phyloP scores from a whole-genome alignment of 2,113 vertebrate genomes.

The Bothrops jararaca region DNA sequence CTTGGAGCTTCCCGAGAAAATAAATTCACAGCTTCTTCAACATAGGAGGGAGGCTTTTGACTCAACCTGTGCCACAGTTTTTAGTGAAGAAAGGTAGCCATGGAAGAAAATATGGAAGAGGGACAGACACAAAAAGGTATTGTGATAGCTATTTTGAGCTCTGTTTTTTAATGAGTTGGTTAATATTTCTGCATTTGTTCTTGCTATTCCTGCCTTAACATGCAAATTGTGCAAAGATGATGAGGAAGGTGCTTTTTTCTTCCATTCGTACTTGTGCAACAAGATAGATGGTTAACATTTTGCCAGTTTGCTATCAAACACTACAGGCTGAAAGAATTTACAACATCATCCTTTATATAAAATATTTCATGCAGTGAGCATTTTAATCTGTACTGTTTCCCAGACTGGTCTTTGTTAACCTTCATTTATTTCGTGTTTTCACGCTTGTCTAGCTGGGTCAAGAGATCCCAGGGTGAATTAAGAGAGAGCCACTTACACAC shows the following conservation, averaged over 20 bases:
- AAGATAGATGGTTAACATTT: slow-evolving; percentile 27
- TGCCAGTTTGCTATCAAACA: slow-evolving; percentile 18
- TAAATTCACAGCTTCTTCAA: slow-evolving; percentile 64
- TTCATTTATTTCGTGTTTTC: slow-evolving; percentile 75
- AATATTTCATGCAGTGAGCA: neutral
- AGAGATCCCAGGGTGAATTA: slow-evolving; percentile 54
- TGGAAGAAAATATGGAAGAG: slow-evolving; percentile 99
- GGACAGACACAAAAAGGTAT: slow-evolving; percentile 98
- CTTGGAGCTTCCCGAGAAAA: slow-evolving; percentile 69
- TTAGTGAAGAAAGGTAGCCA: slow-evolving; percentile 76
- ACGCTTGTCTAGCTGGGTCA: slow-evolving; percentile 70
- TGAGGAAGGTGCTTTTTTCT: slow-evolving; percentile 35
- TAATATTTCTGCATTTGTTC: slow-evolving; percentile 60
- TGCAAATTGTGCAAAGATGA: slow-evolving; percentile 43
- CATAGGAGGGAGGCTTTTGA: slow-evolving; percentile 76
- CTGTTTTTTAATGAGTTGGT: neutral
- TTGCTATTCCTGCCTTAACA: slow-evolving; percentile 56
- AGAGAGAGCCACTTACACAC: slow-evolving; percentile 53
- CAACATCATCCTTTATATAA: slow-evolving; percentile 23
- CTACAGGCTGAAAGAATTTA: neutral
- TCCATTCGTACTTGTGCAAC: slow-evolving; percentile 34
- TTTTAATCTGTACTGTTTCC: slow-evolving; percentile 43
- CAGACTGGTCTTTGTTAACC: slow-evolving; percentile 77
- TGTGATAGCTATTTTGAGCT: slow-evolving; percentile 52
- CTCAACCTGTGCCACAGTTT: slow-evolving; percentile 71